Base-by-base conservation (phyloP, 2,113 vertebrate genomes). In the Centropristis striata region DNA sequence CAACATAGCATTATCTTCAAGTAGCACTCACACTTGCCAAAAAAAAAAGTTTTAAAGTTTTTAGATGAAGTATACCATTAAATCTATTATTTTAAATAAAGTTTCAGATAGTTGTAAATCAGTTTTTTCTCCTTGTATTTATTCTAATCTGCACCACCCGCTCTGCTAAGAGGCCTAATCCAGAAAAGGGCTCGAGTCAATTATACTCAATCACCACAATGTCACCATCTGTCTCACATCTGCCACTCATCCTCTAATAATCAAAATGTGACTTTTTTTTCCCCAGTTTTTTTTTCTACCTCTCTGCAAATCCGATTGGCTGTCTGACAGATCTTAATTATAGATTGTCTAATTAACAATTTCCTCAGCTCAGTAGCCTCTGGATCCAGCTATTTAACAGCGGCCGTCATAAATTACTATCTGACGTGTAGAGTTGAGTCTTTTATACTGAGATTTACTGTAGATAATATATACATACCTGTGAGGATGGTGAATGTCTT, bases 341-440 rank as follows among this genome's bases (percentile, higher is more conserved):
- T 93, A 93, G 93, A 94, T 94, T 88, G 81, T 79, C 80, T 94
- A 93, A 93, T 95, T 93, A 93, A 88, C 85, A 90, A 83, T 88
- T 92, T 90, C 83, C 83, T 89, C 70, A 57, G 73, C 77, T 85
- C 71, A 15, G 84, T 89, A 32, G 87, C 88, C 90, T 81, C 88
- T 79, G 85, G 86, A 86, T 91, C 75, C 67, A 71, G 78, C 63
- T 87, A 68, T 88, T 82, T 75, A 83, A 83, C 83, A 41, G 71
- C 67, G 36, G 65, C 58, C 49, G 16, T 69, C 28, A n/a, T 54
- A 57, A 87, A 81, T 86, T 68, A 70, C 71, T 65, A 53, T 84
- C 75, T 76, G 75, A 65, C 75, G 18, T 12, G 18, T 50, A 16
- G 72, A 85, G 71, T 42, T 3, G 58, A 46, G 65, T 71, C 80